Evolutionary conservation across 2,797 vertebrate species (phyloP), one percentile per base, ranked within the genome.

Genomic region (Sorex maritimensis): DNA sequence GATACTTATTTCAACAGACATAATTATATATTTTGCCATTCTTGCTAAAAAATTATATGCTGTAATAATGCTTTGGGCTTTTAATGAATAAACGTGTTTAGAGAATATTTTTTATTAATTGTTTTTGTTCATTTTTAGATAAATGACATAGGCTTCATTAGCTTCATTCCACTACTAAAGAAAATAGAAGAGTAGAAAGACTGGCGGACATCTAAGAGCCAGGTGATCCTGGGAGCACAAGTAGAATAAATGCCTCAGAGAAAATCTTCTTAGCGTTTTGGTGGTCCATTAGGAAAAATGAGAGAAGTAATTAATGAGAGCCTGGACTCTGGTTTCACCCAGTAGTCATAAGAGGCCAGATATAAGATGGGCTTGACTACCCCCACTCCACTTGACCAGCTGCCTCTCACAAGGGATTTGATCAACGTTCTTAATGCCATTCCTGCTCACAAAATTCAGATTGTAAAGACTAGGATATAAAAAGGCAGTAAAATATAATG

Each of bases 141-240:
- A 0, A 74, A 26, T 80, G 69, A n/a, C 13, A 5, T 28, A 17
- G 78, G 4, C 4, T 72, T 81, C 81, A 73, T 88, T 61, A 86
- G n/a, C 23, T 26, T 75, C 5, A 79, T 81, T 69, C 84, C 2
- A 65, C 44, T 77, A 71, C 19, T 19, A 38, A 28, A 30, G 30
- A 88, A 80, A 83, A 71, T 75, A 34, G 92, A 69, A 83, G 11
- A 71, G 19, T 52, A 71, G 23, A 55, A 1, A 94, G 49, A 89
- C 46, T 30, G 13, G 1, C 4, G 69, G 30, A 68, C 1, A 38
- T 13, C 24, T 41, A 77, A 69, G 17, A 23, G 34, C 2, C 6
- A n/a, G 28, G 24, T 80, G 19, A 6, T 65, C 7, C 30, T 34
- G 1, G 21, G 14, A 65, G n/a, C 9, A 49, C 44, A 86, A 78